Evolutionary conservation across 2,797 vertebrate species (phyloP).

Genomic region (Cephalopachus bancanus): DNA sequence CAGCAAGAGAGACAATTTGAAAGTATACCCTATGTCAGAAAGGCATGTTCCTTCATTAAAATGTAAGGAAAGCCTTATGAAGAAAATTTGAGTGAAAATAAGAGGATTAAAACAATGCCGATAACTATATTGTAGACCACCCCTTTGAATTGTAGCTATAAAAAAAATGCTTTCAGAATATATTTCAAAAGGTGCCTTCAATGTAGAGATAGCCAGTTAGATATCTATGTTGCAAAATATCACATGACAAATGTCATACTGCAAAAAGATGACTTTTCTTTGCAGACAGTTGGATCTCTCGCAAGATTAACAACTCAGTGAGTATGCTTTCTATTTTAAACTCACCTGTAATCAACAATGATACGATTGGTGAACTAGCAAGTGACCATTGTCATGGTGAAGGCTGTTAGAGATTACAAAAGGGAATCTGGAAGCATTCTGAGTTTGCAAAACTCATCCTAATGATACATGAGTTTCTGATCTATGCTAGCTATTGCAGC

Average conservation of each 20-base stretch:
- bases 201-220: background rate
- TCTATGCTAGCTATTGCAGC: background rate
- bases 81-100: slow-evolving; percentile 1
- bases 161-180: slow-evolving; percentile 34
- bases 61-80: background rate
- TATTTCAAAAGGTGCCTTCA: background rate
- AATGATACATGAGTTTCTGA: background rate
- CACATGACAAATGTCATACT: background rate
- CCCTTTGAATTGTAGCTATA: background rate
- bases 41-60: background rate
- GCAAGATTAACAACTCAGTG: background rate
- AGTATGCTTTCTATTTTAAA: background rate
- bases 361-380: background rate
- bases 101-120: background rate
- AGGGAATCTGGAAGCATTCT: background rate
- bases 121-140: background rate
- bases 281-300: background rate
- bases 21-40: background rate
- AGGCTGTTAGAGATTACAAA: background rate
- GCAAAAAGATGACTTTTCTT: background rate
- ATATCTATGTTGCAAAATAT: background rate
- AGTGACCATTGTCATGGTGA: background rate
- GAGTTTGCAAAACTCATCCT: background rate
- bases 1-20: background rate
- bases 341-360: background rate